Evolutionary conservation across 2,888 invertebrate genomes (phyloP), one percentile per base, ranked within the genome.

Genomic region (Pammene fasciana): DNA sequence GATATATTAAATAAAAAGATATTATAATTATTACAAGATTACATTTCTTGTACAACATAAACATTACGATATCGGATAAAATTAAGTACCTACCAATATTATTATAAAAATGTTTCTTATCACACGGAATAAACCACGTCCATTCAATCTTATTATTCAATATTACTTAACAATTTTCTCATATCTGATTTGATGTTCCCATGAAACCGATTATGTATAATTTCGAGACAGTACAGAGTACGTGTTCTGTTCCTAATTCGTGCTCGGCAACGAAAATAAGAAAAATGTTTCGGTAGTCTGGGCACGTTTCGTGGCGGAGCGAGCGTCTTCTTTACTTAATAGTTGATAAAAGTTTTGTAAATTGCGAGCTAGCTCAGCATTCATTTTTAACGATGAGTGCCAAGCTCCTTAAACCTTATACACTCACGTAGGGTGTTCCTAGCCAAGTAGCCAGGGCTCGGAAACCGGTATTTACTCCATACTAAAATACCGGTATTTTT

Each of bases 221-320:
- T 65, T 70, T 60, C 59, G 16, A 65, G 65, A 80, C 79, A n/a
- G n/a, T n/a, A n/a, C n/a, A 79, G 79, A 78, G 75, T 79, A 84
- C 86, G 84, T 84, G 85, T 79, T 75, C 75, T 82, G 81, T 81
- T 82, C 77, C 75, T 76, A 78, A 82, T 82, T 86, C 89, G 87
- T 88, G 90, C 87, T 85, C 76, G 78, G 87, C 81, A 81, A 82
- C 75, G 68, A 73, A 74, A 76, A 77, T 77, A 73, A 74, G 74
- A 67, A 72, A 75, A 74, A 78, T 80, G 77, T 78, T 77, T 81
- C 79, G 74, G 74, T 74, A 87, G 78, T 84, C 83, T 62, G 72
- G 73, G 79, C 89, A 88, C 88, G 89, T 88, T 77, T 79, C 67
- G 75, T 75, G 72, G 76, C 77, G 82, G 48, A 52, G 41, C 52